Base-by-base conservation (phyloP, 1,140 invertebrate species). In the Leptinotarsa lineolata region DNA sequence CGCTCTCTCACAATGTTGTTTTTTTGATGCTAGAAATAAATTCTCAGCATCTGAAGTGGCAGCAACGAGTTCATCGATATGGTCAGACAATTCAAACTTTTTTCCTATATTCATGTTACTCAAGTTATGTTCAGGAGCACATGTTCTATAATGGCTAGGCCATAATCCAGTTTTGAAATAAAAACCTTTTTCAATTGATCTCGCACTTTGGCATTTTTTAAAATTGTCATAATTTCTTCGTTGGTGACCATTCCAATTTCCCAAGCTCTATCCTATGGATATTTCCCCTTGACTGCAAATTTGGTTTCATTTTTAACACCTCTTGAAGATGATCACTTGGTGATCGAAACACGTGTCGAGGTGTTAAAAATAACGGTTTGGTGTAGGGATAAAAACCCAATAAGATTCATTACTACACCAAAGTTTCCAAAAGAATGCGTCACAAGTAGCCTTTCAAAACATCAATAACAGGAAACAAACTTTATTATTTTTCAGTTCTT, bases 201-300 rank as follows among this genome's bases (percentile, higher is more conserved):
- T 3, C 91, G 93, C 13, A 86, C 81, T 83, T 94, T 94, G 46
- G 91, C 91, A 46, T 86, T 86, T 21, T 87, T 78, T 16, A 94
- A 79, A 72, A 95, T 88, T 74, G 91, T 85, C 58, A 85, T 81
- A 4, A 88, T 58, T 30, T 74, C 67, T 2, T 85, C 82, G 64
- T 78, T 74, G 64, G 80, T 82, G 1, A 88, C 85, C 11, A 88
- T 86, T 78, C 86, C 87, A 75, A 86, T 86, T 74, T 89, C 88
- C 82, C 91, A 91, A 0, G 92, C 94, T 81, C 90, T 85, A 72
- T 93, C 89, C 16, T 92, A 78, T n/a, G 95, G 95, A 87, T 97
- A 98, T 81, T 91, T 95, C 83, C 99, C 95, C 81, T 90, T 91
- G 1, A 98, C 95, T 72, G 93, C 93, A 90, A 98, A 95, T 79